These are phyloP conservation scores for Sarcoramphus papa DNA, from an alignment of 2,797 vertebrate species.

Conservation along the genomic window DNA sequence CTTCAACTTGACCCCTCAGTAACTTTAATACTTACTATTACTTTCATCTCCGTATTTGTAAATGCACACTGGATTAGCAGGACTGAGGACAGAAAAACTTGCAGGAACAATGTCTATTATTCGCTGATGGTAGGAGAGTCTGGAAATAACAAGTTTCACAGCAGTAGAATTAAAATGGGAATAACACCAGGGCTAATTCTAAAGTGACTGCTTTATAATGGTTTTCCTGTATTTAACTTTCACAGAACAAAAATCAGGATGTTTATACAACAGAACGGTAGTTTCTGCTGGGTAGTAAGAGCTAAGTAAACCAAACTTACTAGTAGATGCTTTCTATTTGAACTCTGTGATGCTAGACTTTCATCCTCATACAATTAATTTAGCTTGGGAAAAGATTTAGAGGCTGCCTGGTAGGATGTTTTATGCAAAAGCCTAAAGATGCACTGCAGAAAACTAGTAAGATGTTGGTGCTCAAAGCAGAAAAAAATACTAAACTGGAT, in stretches of 20 bases:
- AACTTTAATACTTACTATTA: conserved; percentile 79
- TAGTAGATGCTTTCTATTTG: background rate
- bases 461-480: background rate
- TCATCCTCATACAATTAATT: background rate
- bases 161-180: background rate
- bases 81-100: conserved; percentile 89
- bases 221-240: background rate
- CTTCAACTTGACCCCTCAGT: background rate
- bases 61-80: conserved; percentile 85
- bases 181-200: background rate
- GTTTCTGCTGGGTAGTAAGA: background rate
- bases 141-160: conserved; percentile 57
- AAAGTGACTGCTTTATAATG: background rate
- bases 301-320: background rate
- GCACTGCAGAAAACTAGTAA: background rate
- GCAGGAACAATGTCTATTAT: conserved; percentile 95
- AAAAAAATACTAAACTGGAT: background rate
- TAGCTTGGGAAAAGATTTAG: background rate
- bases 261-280: background rate
- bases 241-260: background rate
- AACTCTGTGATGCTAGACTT: background rate
- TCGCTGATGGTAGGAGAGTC: conserved; percentile 94
- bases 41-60: conserved; percentile 91
- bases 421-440: background rate
- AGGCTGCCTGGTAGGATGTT: background rate